Base-by-base conservation (phyloP, 2,888 invertebrate species). In the Xanthia togata region DNA sequence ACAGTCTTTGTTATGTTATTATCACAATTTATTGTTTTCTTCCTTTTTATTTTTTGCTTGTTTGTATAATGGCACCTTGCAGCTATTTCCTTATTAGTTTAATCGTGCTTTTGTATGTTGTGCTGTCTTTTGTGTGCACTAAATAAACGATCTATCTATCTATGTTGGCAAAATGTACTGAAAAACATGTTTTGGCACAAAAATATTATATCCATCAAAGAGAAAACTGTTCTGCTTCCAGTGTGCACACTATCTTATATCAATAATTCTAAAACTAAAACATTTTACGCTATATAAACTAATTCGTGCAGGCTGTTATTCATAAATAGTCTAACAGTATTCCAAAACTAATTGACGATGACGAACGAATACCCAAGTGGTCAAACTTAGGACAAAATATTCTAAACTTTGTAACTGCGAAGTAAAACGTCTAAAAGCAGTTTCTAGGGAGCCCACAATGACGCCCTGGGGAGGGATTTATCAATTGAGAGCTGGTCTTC, bases 391-490 rank as follows among this genome's bases (percentile, higher is more conserved):
- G 63, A 59, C 63, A 64, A 47, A 64, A 73, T 70, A 72, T 70
- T 57, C 60, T 35, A 26, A 55, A 23, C 38, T 47, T 17, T 47
- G 41, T 9, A 44, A 55, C 1, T 31, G 35, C 23, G 14, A 60
- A 70, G 74, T 79, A 53, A 73, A 73, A 67, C 64, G 53, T 70
- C 75, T 78, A 69, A 72, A 59, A 80, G 65, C 60, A 70, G 62
- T 73, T 68, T 64, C 68, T 26, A 31, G 74, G 44, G 76, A 75
- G 11, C 31, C 1, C 31, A 26, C 50, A 44, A 87, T 77, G 78
- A 87, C 75, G 20, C 85, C 70, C 70, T 4, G 1, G 87, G 85
- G 85, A 70, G 12, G 31, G 2, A 85, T 85, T 76, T 77, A 82
- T 85, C 85, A 85, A 87, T 82, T 79, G 60, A 47, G 26, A 65